A percentile compares a stretch with the other conserved stretches of the same genome.
Evolutionary conservation across 2,888 invertebrate genomes (phyloP).

Genomic region (Automeris io): DNA sequence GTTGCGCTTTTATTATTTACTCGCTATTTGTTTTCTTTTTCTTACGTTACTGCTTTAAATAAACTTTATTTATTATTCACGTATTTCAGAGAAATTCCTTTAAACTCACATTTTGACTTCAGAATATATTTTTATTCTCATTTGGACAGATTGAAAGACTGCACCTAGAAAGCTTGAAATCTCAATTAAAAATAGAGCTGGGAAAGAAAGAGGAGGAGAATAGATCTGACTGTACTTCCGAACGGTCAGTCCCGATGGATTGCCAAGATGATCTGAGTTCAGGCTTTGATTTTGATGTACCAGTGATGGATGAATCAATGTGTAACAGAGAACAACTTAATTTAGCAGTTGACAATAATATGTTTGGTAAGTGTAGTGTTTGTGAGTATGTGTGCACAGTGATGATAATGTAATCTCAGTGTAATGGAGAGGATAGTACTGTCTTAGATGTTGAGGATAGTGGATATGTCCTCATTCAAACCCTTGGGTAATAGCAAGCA

Average conservation of each 20-base stretch:
- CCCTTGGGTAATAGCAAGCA: no score
- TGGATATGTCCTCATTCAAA: no score
- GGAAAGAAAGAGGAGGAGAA: conserved; percentile 3
- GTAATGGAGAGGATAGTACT: no score
- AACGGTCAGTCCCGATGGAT: neutral
- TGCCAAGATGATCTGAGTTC: neutral
- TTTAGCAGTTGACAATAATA: conserved; percentile 31
- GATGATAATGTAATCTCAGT: no score
- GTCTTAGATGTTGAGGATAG: no score
- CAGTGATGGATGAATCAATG: conserved; percentile 20
- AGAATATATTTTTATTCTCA: conserved; percentile 13
- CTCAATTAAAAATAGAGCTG: conserved; percentile 9
- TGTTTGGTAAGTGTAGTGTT: conserved; percentile 42
- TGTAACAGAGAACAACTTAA: conserved; percentile 44
- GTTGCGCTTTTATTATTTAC: no score
- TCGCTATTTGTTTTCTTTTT: no score
- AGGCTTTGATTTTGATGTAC: conserved; percentile 7
- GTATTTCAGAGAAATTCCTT: no score
- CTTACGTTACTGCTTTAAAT: no score
- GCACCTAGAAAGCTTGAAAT: conserved; percentile 46
- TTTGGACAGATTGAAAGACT: conserved; percentile 64
- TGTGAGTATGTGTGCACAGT: no score
- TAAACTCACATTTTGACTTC: no score
- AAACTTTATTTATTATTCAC: no score
- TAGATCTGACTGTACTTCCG: neutral